These are phyloP conservation scores for Dallia pectoralis DNA, from an alignment of 2,797 vertebrate species.

Conservation along the genomic window DNA sequence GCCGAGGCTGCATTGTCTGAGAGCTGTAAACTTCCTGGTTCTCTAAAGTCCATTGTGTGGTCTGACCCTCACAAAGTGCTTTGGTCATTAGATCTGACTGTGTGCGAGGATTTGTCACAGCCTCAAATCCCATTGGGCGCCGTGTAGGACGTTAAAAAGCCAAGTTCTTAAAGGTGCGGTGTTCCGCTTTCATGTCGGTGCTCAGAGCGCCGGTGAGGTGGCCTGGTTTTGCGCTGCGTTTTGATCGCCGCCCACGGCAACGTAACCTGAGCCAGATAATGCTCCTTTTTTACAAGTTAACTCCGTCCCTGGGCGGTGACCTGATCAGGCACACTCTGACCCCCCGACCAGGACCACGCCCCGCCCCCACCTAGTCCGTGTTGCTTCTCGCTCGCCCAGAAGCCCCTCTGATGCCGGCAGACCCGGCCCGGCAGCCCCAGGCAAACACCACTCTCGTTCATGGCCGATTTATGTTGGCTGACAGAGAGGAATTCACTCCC, in stretches of 20 bases:
- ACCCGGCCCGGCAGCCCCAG: slow-evolving; percentile 27
- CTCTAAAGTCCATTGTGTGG: slow-evolving; percentile 57
- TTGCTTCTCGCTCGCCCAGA: slow-evolving; percentile 29
- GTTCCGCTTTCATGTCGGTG: slow-evolving; percentile 45
- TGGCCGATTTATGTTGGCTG: slow-evolving; percentile 72
- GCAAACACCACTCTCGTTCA: slow-evolving; percentile 57
- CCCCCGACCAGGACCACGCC: slow-evolving; percentile 9
- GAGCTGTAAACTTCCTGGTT: slow-evolving; percentile 51
- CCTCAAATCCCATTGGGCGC: slow-evolving; percentile 21
- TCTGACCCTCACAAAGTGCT: slow-evolving; percentile 33
- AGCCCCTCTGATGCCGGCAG: slow-evolving; percentile 49
- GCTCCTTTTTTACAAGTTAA: slow-evolving; percentile 47
- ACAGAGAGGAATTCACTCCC: slow-evolving; percentile 76
- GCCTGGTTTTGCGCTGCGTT: slow-evolving; percentile 48
- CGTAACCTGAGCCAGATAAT: slow-evolving; percentile 57
- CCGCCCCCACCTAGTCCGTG: slow-evolving; percentile 20
- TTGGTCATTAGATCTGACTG: slow-evolving; percentile 12
- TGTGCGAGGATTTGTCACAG: slow-evolving; percentile 20
- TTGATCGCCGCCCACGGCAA: slow-evolving; percentile 42
- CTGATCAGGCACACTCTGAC: slow-evolving; percentile 60
- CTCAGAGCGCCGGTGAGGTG: slow-evolving; percentile 44
- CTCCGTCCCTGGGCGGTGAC: slow-evolving; percentile 47
- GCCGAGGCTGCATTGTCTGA: slow-evolving; percentile 62
- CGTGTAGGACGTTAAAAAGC: slow-evolving; percentile 19
- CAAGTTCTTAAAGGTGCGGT: slow-evolving; percentile 18